These are phyloP conservation scores for Petromus typicus DNA, from an alignment of 2,113 vertebrate genomes.

Conservation along the genomic window DNA sequence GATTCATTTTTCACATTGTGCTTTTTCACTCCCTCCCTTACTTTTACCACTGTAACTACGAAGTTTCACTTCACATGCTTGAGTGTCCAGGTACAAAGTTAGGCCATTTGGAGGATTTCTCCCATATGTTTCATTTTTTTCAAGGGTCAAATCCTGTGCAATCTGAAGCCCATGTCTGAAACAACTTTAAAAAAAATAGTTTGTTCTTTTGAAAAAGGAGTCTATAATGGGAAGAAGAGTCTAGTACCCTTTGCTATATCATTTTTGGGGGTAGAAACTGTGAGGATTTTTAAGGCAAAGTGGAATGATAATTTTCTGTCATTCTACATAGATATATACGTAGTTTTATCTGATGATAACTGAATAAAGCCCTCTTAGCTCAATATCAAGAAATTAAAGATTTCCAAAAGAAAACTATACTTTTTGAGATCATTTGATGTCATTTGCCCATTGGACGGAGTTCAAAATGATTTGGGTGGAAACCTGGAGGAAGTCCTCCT, in stretches of 20 bases:
- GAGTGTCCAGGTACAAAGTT: background rate
- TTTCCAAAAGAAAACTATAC: conserved; percentile 38
- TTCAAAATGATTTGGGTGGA: conserved; percentile 34
- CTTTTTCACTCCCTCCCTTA: background rate
- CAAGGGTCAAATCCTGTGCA: background rate
- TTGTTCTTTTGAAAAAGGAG: background rate
- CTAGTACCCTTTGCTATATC: background rate
- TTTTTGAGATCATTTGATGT: conserved; percentile 39
- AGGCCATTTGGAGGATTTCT: background rate
- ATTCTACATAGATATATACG: background rate
- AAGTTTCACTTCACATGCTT: background rate
- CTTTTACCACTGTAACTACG: background rate
- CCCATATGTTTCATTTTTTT: background rate
- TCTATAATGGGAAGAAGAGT: background rate
- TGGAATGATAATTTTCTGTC: conserved; percentile 12
- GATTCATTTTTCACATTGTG: background rate
- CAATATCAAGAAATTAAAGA: conserved; percentile 45
- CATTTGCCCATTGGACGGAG: conserved; percentile 21
- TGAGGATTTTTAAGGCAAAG: conserved; percentile 51
- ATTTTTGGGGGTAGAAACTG: background rate
- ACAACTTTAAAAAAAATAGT: background rate
- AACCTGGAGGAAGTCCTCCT: conserved; percentile 30
- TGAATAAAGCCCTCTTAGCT: background rate
- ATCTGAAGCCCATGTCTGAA: conserved; percentile 1
- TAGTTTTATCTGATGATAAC: conserved; percentile 48